phyloP scores from a whole-genome alignment of 2,888 invertebrate species.

The Odontocolon sp. region DNA sequence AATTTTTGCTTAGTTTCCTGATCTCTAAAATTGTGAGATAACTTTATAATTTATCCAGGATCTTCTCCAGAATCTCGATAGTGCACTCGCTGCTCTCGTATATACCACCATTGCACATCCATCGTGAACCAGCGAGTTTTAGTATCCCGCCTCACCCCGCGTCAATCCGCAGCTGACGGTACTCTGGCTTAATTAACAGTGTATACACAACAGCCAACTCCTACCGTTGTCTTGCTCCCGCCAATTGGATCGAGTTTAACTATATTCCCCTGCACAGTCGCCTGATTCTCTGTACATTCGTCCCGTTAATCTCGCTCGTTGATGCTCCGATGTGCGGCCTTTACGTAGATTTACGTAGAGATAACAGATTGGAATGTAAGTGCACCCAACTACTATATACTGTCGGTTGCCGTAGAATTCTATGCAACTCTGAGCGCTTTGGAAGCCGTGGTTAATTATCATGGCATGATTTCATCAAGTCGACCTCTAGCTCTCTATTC shows the following conservation, averaged over 20 bases:
- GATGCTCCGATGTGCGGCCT: slow-evolving; percentile 6
- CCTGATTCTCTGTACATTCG: slow-evolving; percentile 59
- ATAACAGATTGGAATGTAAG: slow-evolving; percentile 3
- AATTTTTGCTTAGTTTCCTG: too few relatives aligned
- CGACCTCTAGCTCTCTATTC: slow-evolving; percentile 59
- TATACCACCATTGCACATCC: slow-evolving; percentile 11
- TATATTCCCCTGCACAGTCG: too few relatives aligned
- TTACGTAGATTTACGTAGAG: not conserved
- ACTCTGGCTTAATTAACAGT: slow-evolving; percentile 79
- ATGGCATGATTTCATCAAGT: slow-evolving; percentile 79
- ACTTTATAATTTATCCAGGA: too few relatives aligned
- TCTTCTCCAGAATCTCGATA: not conserved
- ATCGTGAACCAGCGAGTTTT: slow-evolving; percentile 29
- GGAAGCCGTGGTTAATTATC: slow-evolving; percentile 72
- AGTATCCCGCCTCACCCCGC: too few relatives aligned
- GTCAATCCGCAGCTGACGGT: slow-evolving; percentile 69
- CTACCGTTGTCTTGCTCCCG: slow-evolving; percentile 79
- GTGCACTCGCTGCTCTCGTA: not conserved
- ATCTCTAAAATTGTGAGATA: too few relatives aligned
- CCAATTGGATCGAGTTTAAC: slow-evolving; percentile 77
- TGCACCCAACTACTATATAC: not conserved
- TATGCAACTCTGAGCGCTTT: slow-evolving; percentile 19
- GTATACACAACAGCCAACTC: slow-evolving; percentile 79
- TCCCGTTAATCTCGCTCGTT: slow-evolving; percentile 45
- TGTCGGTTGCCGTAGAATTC: not conserved